These are phyloP conservation scores for Ormyrus rosae DNA, from an alignment of 2,888 invertebrate species.

Conservation along the genomic window DNA sequence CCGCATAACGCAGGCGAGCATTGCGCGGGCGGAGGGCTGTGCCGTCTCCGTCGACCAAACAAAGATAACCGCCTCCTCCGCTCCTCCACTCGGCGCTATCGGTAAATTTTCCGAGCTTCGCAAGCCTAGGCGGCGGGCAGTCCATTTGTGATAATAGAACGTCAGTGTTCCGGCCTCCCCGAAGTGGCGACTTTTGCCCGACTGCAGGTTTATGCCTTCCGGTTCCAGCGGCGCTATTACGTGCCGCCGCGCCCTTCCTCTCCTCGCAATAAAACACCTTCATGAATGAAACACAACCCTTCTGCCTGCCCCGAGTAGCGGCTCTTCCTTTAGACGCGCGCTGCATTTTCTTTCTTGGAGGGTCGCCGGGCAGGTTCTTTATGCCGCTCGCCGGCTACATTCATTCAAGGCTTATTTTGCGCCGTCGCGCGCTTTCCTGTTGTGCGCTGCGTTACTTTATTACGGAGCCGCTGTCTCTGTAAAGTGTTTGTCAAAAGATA, in stretches of 20 bases:
- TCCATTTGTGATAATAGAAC: conserved; percentile 39
- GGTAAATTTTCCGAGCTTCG: background rate
- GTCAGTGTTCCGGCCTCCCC: conserved; percentile 37
- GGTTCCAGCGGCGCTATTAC: conserved; percentile 71
- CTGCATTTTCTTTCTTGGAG: background rate
- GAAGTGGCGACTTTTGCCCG: conserved; percentile 65
- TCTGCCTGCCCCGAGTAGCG: conserved; percentile 22
- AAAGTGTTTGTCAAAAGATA: no score
- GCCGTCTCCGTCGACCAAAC: conserved; percentile 19
- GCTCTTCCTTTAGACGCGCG: background rate
- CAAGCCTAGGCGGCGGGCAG: no score
- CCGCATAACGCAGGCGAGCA: conserved; percentile 26
- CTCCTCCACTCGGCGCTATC: background rate
- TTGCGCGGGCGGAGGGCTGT: background rate
- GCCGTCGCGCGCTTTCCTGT: no score
- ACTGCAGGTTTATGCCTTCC: conserved; percentile 70
- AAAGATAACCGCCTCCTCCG: conserved; percentile 22
- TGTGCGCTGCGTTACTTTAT: no score
- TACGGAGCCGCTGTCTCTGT: no score
- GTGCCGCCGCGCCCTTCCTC: conserved; percentile 63
- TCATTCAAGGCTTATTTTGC: no score
- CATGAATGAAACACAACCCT: conserved; percentile 69
- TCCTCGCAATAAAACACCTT: conserved; percentile 73
- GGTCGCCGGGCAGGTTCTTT: background rate
- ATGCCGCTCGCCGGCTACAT: no score